phyloP scores from a whole-genome alignment of 2,113 vertebrate species.

The Murina feae region DNA sequence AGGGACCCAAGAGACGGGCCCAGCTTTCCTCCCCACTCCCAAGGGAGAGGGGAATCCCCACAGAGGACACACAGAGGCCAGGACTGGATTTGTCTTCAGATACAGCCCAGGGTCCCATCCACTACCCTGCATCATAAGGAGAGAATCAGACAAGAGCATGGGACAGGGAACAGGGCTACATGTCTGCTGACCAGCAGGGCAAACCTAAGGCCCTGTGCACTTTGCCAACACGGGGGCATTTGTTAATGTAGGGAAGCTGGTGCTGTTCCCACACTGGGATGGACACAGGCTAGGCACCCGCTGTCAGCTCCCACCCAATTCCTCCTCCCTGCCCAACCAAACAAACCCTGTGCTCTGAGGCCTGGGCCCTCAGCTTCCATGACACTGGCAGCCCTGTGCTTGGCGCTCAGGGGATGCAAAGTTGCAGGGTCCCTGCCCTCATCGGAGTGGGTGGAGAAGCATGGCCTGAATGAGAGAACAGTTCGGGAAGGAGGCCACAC shows the following conservation, averaged over 20 bases:
- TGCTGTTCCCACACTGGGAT: neutral
- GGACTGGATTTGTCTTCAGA: neutral
- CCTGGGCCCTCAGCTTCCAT: neutral
- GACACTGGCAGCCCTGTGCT: neutral
- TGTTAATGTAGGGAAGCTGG: neutral
- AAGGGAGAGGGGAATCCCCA: neutral
- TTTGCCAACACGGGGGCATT: neutral
- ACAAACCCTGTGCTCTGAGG: neutral
- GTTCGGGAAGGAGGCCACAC: neutral
- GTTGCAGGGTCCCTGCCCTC: neutral
- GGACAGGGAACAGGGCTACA: neutral
- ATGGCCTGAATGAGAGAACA: neutral
- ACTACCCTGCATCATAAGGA: neutral
- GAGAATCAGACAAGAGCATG: neutral
- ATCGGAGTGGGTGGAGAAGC: neutral
- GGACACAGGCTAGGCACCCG: neutral
- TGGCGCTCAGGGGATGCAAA: neutral
- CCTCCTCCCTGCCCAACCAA: neutral
- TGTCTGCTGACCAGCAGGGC: neutral
- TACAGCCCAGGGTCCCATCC: neutral
- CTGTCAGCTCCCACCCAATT: neutral
- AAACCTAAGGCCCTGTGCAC: neutral
- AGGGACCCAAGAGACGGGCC: neutral
- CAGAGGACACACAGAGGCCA: neutral
- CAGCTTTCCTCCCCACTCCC: accelerated